Percentiles rank a stretch among this genome's conserved stretches.
phyloP scores from a whole-genome alignment of 2,888 invertebrate genomes.

The Neoscelio sp. region DNA sequence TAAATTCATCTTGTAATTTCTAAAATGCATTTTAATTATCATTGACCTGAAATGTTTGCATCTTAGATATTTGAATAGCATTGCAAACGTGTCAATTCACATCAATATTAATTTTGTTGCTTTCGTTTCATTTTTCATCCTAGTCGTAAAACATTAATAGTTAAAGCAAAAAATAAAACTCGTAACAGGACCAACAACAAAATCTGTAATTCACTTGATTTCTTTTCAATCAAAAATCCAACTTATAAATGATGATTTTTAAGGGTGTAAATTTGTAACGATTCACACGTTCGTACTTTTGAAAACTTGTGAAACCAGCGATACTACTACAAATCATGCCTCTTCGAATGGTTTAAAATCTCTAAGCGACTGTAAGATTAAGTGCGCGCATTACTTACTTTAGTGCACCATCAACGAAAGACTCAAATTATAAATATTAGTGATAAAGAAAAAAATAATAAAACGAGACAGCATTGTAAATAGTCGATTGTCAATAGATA shows the following conservation, averaged over 20 bases:
- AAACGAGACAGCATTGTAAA: conserved; percentile 49
- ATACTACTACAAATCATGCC: conserved; percentile 12
- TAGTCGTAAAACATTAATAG: no score
- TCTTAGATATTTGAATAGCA: no score
- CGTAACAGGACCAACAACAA: no score
- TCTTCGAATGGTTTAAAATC: conserved; percentile 26
- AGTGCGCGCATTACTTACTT: conserved; percentile 29
- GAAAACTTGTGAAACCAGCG: conserved; percentile 8
- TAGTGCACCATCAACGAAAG: conserved; percentile 61
- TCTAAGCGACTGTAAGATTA: conserved; percentile 11
- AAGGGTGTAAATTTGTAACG: conserved; percentile 14
- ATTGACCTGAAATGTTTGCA: no score
- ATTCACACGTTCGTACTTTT: conserved; percentile 37
- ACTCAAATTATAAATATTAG: conserved; percentile 61
- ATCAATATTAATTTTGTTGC: no score
- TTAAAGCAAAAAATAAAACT: no score
- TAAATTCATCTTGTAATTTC: no score
- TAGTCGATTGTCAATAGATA: conserved; percentile 64
- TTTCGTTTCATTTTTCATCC: no score
- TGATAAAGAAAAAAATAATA: conserved; percentile 36
- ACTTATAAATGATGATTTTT: conserved; percentile 11
- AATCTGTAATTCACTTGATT: no score
- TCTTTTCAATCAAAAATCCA: no score
- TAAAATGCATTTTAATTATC: no score
- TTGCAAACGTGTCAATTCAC: no score